Evolutionary conservation across 35 echinoderm and acorn worm species (phyloP).

Genomic region (Holothuria glaberrima): DNA sequence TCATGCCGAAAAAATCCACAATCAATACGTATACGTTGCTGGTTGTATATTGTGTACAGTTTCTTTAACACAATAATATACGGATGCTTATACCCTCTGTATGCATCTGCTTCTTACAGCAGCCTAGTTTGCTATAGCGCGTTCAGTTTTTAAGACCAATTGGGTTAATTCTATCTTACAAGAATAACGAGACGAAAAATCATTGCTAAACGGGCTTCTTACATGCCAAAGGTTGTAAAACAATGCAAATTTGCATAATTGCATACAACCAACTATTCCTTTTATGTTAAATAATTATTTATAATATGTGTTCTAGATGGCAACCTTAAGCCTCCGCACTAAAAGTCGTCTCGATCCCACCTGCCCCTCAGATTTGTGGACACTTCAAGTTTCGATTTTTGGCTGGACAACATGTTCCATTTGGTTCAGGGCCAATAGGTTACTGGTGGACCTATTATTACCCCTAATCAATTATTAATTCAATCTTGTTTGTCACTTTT

Average conservation of each 20-base stretch:
- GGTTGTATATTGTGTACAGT: too few relatives aligned
- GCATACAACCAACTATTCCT: background rate
- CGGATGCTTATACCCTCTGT: too few relatives aligned
- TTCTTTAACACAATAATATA: too few relatives aligned
- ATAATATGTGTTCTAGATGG: background rate
- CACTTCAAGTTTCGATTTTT: constrained; percentile 28
- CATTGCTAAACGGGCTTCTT: too few relatives aligned
- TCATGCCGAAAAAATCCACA: background rate
- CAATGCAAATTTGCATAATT: background rate
- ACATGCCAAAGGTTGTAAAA: too few relatives aligned
- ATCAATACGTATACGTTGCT: background rate
- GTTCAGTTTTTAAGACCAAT: background rate
- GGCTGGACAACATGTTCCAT: background rate
- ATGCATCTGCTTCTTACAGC: background rate
- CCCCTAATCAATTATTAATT: constrained; percentile 38
- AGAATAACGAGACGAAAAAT: background rate
- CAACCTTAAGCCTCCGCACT: background rate
- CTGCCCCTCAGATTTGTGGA: too few relatives aligned
- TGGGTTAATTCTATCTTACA: background rate
- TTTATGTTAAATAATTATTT: background rate
- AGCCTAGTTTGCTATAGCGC: background rate
- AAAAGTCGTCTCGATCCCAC: too few relatives aligned
- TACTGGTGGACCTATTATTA: constrained; percentile 32
- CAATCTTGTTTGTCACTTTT: constrained; percentile 45
- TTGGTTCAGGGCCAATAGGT: constrained; percentile 38